Evolutionary conservation across 2,888 invertebrate genomes (phyloP).

Genomic region (Campoplex nolae): DNA sequence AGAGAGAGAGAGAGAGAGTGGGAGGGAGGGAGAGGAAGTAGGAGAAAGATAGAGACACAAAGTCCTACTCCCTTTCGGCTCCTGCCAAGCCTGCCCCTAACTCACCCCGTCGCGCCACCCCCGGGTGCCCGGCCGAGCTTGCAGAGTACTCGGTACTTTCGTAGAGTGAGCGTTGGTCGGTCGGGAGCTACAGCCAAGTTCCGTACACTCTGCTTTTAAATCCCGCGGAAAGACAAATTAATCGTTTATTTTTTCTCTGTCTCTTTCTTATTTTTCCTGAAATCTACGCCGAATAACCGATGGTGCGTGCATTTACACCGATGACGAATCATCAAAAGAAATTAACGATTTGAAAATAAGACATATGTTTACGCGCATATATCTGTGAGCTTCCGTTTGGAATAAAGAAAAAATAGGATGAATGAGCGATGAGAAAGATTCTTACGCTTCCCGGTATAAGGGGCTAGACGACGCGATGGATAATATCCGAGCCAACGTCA

Average conservation of each 20-base stretch:
- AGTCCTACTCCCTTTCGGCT: slow-evolving; percentile 65
- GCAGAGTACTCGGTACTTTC: slow-evolving; percentile 71
- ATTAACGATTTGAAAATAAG: neutral
- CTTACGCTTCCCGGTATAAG: neutral
- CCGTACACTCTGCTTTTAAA: slow-evolving; percentile 9
- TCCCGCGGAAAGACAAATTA: slow-evolving; percentile 4
- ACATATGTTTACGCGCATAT: neutral
- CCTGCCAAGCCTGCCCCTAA: slow-evolving; percentile 63
- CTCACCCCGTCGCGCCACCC: slow-evolving; percentile 70
- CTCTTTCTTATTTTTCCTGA: neutral
- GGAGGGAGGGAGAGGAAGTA: slow-evolving; percentile 9
- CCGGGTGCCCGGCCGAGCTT: slow-evolving; percentile 74
- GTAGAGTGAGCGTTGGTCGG: slow-evolving; percentile 65
- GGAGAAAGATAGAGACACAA: neutral
- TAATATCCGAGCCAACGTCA: slow-evolving; percentile 49
- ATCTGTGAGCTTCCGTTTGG: neutral
- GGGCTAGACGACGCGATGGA: slow-evolving; percentile 16
- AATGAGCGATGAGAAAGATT: slow-evolving; percentile 18
- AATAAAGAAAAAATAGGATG: neutral
- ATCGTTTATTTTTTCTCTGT: neutral
- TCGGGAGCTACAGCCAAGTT: slow-evolving; percentile 14
- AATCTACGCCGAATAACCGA: neutral
- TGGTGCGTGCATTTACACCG: neutral
- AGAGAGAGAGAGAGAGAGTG: neutral
- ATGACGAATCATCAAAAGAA: too few relatives aligned